Percentiles rank a stretch among this genome's conserved stretches.
These are phyloP conservation scores for Choreutis nemorana DNA, from an alignment of 2,888 invertebrate species.

Conservation along the genomic window DNA sequence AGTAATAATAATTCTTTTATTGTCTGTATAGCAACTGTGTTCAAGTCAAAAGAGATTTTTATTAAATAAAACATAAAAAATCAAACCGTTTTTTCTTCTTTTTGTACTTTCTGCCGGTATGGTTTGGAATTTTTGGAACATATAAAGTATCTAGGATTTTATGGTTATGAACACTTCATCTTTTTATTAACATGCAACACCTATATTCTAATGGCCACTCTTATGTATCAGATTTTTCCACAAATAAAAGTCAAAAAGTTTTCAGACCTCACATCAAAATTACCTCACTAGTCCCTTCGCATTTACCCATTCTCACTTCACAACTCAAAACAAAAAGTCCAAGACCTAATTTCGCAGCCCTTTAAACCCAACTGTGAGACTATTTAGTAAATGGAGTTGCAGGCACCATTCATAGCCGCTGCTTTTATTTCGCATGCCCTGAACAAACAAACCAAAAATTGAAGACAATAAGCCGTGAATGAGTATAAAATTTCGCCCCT, in stretches of 20 bases:
- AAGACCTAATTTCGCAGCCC: slow-evolving; percentile 22
- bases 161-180: no score
- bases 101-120: no score
- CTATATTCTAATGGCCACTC: no score
- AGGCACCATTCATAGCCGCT: slow-evolving; percentile 16
- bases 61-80: slow-evolving; percentile 47
- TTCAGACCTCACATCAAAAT: no score
- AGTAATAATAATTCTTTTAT: slow-evolving; percentile 46
- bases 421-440: slow-evolving; percentile 28
- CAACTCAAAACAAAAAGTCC: slow-evolving; percentile 10
- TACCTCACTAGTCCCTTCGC: no score
- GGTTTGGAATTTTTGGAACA: no score
- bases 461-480: slow-evolving; percentile 43
- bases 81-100: slow-evolving; percentile 1
- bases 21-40: slow-evolving; percentile 67
- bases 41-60: slow-evolving; percentile 66
- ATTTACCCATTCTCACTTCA: slow-evolving; percentile 1
- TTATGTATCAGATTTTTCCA: no score
- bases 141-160: no score
- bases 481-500: slow-evolving; percentile 55
- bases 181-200: no score
- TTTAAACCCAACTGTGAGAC: slow-evolving; percentile 22
- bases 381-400: slow-evolving; percentile 25
- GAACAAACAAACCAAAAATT: slow-evolving; percentile 40
- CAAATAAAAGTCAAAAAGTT: no score